Percentiles rank a stretch among this genome's conserved stretches.
Evolutionary conservation across 2,113 vertebrate genomes (phyloP).

Genomic region (Nesoenas mayeri): DNA sequence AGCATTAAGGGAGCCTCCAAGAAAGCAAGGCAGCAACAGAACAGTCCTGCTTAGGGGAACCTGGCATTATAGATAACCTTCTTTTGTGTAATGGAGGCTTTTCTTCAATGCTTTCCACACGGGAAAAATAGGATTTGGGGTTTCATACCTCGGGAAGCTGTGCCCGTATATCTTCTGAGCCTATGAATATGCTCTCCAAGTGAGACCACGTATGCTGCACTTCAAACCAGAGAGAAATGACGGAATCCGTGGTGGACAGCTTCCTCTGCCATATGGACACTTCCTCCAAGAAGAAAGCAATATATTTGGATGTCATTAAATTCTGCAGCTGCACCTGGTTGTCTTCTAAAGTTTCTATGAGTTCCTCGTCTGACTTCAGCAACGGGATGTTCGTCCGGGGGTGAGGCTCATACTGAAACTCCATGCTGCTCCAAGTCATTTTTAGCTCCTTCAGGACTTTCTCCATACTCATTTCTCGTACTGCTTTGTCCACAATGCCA

Average conservation of each 20-base stretch:
- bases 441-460: constrained; percentile 82
- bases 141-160: constrained; percentile 89
- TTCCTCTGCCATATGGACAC: constrained; percentile 90
- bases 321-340: constrained; percentile 97
- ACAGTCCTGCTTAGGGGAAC: not conserved
- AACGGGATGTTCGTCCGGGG: constrained; percentile 77
- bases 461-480: constrained; percentile 88
- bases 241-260: constrained; percentile 81
- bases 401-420: constrained; percentile 89
- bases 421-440: constrained; percentile 83
- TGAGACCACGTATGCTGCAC: constrained; percentile 92
- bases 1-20: not conserved
- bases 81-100: not conserved
- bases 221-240: constrained; percentile 92
- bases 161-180: constrained; percentile 90
- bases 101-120: not conserved
- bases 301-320: constrained; percentile 87
- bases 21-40: not conserved
- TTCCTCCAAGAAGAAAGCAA: constrained; percentile 91
- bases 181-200: constrained; percentile 95
- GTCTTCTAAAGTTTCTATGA: constrained; percentile 92
- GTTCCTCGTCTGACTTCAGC: constrained; percentile 83
- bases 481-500: constrained; percentile 89
- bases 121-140: not conserved
- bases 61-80: accelerated